Evolutionary conservation across 2,888 invertebrate genomes (phyloP), one percentile per base, ranked within the genome.

Genomic region (Psylliodes chrysocephalus): DNA sequence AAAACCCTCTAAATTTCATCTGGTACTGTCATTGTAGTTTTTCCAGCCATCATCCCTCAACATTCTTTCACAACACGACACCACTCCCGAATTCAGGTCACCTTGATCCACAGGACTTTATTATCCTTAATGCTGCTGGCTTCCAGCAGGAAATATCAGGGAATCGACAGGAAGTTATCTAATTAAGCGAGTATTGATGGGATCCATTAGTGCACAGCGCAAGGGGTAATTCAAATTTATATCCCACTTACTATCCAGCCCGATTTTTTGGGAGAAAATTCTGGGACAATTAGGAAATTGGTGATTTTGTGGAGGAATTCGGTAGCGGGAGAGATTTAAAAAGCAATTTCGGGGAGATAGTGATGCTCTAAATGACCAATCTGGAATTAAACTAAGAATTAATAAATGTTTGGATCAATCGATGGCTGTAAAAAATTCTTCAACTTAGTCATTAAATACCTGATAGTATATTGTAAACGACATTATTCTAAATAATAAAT

Each of bases 81-180:
- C 1, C 38, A 17, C 22, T 51, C 12, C 14, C n/a, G 35, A 44
- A 53, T 60, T 52, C 42, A 30, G 60, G 60, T 60, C 60, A 44
- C 6, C 22, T 14, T 42, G 42, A 44, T 60, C 52, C 60, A 49
- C n/a, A 38, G 38, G 44, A 46, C 56, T 55, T 42, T 33, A 56
- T 51, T 62, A 56, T 62, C 51, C 51, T 28, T 38, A 52, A 55
- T 52, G 25, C 47, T 46, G 22, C 18, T 42, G 42, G 49, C 33
- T 33, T 52, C 28, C 19, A 49, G 57, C 49, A 47, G 63, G 63
- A 64, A 54, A 54, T 52, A 49, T 54, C 54, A 51, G 51, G 46
- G 49, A 55, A 64, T 55, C 64, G 60, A 44, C 51, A 55, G 64
- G 64, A 55, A 55, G 55, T 64, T 60, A 64, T 60, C 55, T 59